Conservation (phyloP, 2,113 vertebrate species). For the Nibea albiflora region DNA sequence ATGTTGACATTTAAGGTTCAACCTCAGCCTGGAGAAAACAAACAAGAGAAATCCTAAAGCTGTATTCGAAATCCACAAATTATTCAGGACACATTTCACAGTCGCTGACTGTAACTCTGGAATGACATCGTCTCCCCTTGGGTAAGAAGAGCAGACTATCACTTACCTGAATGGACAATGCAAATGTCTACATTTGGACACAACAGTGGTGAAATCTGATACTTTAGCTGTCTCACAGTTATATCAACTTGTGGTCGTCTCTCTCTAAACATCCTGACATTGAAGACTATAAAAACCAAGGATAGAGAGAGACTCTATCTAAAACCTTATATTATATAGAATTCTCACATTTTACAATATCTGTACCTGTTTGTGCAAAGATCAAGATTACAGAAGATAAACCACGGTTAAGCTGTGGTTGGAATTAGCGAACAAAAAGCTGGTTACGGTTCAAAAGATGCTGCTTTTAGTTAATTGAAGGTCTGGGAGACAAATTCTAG, state of each 20-base stretch:
- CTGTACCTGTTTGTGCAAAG: background rate
- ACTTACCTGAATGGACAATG: background rate
- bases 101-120: background rate
- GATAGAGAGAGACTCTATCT: background rate
- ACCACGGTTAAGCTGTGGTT: background rate
- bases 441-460: too few species aligned
- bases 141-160: background rate
- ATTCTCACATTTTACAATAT: background rate
- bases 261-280: background rate
- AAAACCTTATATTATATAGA: background rate
- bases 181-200: background rate
- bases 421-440: background rate
- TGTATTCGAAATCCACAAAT: background rate
- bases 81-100: background rate
- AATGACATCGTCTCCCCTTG: background rate
- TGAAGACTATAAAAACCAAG: background rate
- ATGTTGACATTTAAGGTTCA: constrained; percentile 6
- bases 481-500: background rate
- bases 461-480: background rate
- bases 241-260: background rate
- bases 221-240: too few species aligned
- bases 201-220: background rate
- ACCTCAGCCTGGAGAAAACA: background rate
- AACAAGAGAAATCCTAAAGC: background rate
- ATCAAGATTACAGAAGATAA: background rate